Evolutionary conservation across 1,140 invertebrate genomes (phyloP).

Genomic region (Oscheius sp.): DNA sequence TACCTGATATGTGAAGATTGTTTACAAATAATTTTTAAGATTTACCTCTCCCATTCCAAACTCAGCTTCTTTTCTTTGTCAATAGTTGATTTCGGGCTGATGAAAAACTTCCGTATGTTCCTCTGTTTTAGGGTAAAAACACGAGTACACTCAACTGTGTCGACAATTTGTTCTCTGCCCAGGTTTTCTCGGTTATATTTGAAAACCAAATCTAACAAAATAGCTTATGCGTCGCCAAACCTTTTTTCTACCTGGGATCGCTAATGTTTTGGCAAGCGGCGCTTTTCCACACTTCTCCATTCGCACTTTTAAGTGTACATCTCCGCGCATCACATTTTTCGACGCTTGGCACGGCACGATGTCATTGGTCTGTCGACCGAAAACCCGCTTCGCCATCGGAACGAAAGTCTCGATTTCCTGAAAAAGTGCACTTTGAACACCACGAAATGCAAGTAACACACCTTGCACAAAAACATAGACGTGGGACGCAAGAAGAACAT

Average conservation of each 20-base stretch:
- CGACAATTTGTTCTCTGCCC: not conserved
- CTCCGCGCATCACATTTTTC: not conserved
- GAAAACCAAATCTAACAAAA: slow-evolving; percentile 6
- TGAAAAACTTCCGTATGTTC: not conserved
- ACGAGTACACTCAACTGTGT: not conserved
- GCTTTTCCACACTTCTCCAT: not conserved
- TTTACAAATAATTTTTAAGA: not conserved
- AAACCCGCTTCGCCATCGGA: not conserved
- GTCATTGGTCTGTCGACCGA: not conserved
- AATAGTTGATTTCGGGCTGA: not conserved
- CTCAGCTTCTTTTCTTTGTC: not conserved
- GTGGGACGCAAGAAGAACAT: not conserved
- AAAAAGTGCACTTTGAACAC: not conserved
- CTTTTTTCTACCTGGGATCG: not conserved
- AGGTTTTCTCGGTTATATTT: not conserved
- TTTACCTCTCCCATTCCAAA: not conserved
- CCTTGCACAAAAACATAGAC: slow-evolving; percentile 4
- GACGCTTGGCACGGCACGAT: not conserved
- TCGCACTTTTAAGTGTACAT: not conserved
- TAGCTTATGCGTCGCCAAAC: not conserved
- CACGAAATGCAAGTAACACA: not conserved
- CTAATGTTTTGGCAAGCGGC: not conserved
- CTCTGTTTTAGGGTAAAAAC: not conserved
- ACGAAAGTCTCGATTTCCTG: not conserved
- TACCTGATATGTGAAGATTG: not conserved